Base-by-base conservation (phyloP, 1,140 invertebrate species). In the Battus philenor region DNA sequence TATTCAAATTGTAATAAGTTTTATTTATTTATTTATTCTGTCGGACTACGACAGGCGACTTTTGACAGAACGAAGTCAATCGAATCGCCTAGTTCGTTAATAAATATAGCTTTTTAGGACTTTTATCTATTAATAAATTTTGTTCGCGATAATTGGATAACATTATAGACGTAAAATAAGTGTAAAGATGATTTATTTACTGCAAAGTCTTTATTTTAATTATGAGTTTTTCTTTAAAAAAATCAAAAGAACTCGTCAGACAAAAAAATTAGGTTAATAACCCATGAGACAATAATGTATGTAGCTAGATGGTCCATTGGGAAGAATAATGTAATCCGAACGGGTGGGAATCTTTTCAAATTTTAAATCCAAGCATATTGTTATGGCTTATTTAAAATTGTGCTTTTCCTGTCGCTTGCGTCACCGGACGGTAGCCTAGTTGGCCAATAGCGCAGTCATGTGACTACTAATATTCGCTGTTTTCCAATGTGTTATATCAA, bases 311-410 rank as follows among this genome's bases (percentile, higher is more conserved):
- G 61, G 62, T 60, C 56, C 59, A 65, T 66, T 60, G 59, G 60
- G 51, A 70, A 68, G 52, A 75, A 50, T 68, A 63, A 71, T 67
- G 55, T 57, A 56, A 50, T 59, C 53, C 36, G 50, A 50, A 55
- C 30, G 47, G 45, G 49, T 55, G 33, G 61, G 46, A 53, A 49
- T 53, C 61, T 72, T 74, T 68, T 64, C 60, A 67, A 69, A 70
- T 54, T 39, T 33, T 54, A 64, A 64, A 39, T 44, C 44, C 44
- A 16, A 51, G 47, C 47, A 59, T 68, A 78, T 79, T 71, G 51
- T 76, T 68, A 68, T 70, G 61, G 61, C 64, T 71, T 74, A 75
- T 82, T 79, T 74, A 70, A 76, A 76, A 67, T 61, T 70, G 56
- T 67, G 10, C 11, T 70, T 75, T 67, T 61, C 49, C 33, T 44